Conservation (phyloP, 1,140 invertebrate genomes). For the Drosophila sturtevanti region DNA sequence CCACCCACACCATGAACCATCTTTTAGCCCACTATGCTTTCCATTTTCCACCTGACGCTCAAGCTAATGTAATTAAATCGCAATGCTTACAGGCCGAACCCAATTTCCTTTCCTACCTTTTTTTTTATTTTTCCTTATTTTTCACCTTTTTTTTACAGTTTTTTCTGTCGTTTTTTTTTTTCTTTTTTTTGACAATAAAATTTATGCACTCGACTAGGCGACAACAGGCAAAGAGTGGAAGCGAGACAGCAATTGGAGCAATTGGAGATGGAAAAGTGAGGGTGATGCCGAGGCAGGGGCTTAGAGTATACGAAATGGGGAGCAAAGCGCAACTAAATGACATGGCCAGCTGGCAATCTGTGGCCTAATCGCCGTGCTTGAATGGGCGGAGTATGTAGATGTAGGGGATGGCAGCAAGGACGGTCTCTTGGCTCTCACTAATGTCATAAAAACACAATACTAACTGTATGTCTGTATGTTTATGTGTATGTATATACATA, state of each 20-base stretch:
- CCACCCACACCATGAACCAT: slow-evolving; percentile 8
- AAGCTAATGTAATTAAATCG: slow-evolving; percentile 75
- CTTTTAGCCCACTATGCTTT: slow-evolving; percentile 1
- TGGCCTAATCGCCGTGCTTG: slow-evolving; percentile 55
- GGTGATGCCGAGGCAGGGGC: not conserved
- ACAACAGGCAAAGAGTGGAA: not conserved
- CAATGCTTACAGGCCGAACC: slow-evolving; percentile 55
- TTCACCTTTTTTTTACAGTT: slow-evolving; percentile 10
- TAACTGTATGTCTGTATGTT: slow-evolving; percentile 28
- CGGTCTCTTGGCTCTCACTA: slow-evolving; percentile 38
- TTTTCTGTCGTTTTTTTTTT: too few relatives aligned
- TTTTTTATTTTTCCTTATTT: not conserved
- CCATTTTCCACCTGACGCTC: slow-evolving; percentile 49
- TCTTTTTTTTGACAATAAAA: slow-evolving; percentile 67
- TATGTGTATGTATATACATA: slow-evolving; percentile 24
- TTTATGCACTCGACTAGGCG: slow-evolving; percentile 63
- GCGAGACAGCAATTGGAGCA: too few relatives aligned
- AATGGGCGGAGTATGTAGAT: not conserved
- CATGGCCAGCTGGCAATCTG: slow-evolving; percentile 70
- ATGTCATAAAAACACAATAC: slow-evolving; percentile 62
- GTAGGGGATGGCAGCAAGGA: not conserved
- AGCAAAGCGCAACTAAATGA: slow-evolving; percentile 52
- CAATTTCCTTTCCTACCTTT: not conserved
- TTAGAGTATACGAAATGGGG: not conserved
- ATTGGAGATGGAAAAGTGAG: too few relatives aligned